phyloP scores from a whole-genome alignment of 1,140 invertebrate species.

The Trichonephila clavata region DNA sequence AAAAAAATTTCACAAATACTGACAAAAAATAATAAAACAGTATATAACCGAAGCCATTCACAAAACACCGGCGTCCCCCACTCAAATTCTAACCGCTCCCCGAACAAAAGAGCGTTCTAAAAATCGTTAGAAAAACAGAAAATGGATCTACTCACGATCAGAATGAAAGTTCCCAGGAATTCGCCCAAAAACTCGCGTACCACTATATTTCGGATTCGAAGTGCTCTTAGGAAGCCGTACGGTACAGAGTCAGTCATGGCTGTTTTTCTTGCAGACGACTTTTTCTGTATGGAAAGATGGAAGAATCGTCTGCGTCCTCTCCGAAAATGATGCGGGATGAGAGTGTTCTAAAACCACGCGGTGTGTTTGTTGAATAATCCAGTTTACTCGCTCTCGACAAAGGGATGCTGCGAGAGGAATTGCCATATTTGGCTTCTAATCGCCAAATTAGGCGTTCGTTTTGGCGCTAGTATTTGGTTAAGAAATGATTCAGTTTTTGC shows the following conservation, averaged over 20 bases:
- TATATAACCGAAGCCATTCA: background rate
- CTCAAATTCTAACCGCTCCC: background rate
- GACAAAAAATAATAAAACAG: background rate
- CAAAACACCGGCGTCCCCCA: background rate
- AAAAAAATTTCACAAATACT: no score
- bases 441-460: background rate
- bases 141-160: constrained; percentile 81
- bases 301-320: constrained; percentile 36
- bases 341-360: background rate
- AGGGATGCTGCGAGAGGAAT: constrained; percentile 3
- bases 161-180: constrained; percentile 82
- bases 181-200: constrained; percentile 81
- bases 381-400: background rate
- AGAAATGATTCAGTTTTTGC: no score
- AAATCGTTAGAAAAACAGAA: constrained; percentile 12
- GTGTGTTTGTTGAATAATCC: constrained; percentile 22
- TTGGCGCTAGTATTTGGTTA: background rate
- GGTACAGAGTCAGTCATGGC: constrained; percentile 54
- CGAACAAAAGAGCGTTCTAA: background rate
- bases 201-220: constrained; percentile 78
- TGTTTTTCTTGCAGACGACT: constrained; percentile 18
- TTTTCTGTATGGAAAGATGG: background rate
- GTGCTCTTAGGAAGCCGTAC: constrained; percentile 70
- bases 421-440: constrained; percentile 17
- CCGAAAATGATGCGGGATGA: constrained; percentile 45